phyloP scores from a whole-genome alignment of 2,888 invertebrate species.

The Melanostoma mellinum region DNA sequence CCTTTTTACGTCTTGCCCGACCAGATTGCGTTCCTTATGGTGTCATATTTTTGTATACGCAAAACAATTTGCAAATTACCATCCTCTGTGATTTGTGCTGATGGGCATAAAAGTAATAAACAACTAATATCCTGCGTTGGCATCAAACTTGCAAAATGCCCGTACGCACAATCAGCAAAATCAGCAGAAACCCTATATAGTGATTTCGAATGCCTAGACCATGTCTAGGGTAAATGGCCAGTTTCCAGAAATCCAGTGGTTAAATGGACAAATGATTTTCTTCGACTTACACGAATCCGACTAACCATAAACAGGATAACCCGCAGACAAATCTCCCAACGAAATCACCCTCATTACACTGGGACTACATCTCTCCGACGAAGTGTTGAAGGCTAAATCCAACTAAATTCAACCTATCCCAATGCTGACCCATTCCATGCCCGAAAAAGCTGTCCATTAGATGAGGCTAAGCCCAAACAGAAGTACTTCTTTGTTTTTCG shows the following conservation, averaged over 20 bases:
- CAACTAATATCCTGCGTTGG: conserved; percentile 66
- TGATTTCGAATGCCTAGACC: neutral
- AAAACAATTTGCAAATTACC: conserved; percentile 68
- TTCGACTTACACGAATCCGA: conserved; percentile 62
- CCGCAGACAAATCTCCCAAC: conserved; percentile 67
- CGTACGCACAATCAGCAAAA: conserved; percentile 52
- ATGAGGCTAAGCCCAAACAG: conserved; percentile 38
- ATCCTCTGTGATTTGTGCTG: conserved; percentile 57
- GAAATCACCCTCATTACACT: conserved; percentile 72
- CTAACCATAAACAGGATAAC: conserved; percentile 67
- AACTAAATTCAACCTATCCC: conserved; percentile 31
- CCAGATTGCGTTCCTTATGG: conserved; percentile 64
- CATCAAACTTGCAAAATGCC: conserved; percentile 17
- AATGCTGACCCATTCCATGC: conserved; percentile 28
- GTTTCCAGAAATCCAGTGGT: conserved; percentile 59
- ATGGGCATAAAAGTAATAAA: conserved; percentile 61
- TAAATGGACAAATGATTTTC: conserved; percentile 73
- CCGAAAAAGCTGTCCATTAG: conserved; percentile 48
- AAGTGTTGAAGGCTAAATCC: conserved; percentile 64
- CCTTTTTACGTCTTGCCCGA: conserved; percentile 31
- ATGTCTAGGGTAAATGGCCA: conserved; percentile 45
- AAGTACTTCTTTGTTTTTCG: conserved; percentile 59
- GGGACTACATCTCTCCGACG: conserved; percentile 14
- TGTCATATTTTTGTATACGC: conserved; percentile 62
- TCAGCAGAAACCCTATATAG: conserved; percentile 40